Evolutionary conservation across 2,888 invertebrate species (phyloP).

Genomic region (Meandrusa payeni): DNA sequence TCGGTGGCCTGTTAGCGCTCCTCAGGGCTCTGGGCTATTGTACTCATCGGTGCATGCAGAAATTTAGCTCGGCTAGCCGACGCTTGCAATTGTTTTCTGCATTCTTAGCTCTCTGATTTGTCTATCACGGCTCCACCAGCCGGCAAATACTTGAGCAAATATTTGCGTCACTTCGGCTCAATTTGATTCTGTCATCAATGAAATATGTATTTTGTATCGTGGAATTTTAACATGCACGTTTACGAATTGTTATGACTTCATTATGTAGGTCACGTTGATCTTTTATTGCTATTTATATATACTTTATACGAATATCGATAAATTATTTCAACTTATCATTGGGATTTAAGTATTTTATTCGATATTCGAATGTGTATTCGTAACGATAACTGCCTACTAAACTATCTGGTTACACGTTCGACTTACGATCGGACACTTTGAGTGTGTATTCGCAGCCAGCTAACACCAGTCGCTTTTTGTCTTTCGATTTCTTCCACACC

Average conservation of each 20-base stretch:
- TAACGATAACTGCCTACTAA: too few species aligned
- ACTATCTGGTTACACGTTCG: too few species aligned
- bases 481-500: too few species aligned
- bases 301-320: too few species aligned
- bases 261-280: constrained; percentile 7
- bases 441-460: too few species aligned
- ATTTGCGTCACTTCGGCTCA: constrained; percentile 1
- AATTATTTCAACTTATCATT: too few species aligned
- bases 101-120: constrained; percentile 47
- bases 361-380: too few species aligned
- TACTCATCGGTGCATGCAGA: constrained; percentile 54
- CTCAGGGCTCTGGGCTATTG: constrained; percentile 52
- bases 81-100: constrained; percentile 51
- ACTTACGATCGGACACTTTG: too few species aligned
- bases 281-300: not conserved
- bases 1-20: constrained; percentile 53
- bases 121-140: constrained; percentile 42
- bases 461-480: too few species aligned
- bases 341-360: too few species aligned
- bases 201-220: constrained; percentile 12
- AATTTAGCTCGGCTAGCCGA: constrained; percentile 52
- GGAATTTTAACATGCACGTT: constrained; percentile 4
- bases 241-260: constrained; percentile 5
- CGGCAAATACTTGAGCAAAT: constrained; percentile 22
- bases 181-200: constrained; percentile 11